phyloP scores from a whole-genome alignment of 64 coral and sea anemone genomes.

The Actinia tenebrosa region DNA sequence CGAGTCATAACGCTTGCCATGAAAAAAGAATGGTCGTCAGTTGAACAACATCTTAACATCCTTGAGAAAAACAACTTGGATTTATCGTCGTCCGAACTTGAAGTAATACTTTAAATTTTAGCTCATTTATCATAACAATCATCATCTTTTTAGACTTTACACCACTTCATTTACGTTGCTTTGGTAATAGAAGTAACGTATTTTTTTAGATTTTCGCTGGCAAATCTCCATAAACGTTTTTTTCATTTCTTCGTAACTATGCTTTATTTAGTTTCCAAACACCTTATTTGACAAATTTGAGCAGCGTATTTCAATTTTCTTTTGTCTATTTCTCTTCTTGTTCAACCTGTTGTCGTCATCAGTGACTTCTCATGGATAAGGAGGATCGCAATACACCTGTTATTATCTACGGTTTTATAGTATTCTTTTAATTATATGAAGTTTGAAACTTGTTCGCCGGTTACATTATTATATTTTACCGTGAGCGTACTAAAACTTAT shows the following conservation, averaged over 20 bases:
- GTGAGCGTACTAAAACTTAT: too few relatives aligned
- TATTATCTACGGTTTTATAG: not conserved
- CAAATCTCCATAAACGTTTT: not conserved
- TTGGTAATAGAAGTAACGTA: not conserved
- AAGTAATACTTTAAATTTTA: conserved; percentile 23
- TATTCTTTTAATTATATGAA: not conserved
- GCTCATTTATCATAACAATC: conserved; percentile 4
- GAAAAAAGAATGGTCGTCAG: conserved; percentile 75
- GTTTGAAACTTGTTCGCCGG: not conserved
- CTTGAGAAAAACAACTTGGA: conserved; percentile 89
- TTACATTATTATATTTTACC: too few relatives aligned
- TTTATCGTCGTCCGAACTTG: conserved; percentile 44
- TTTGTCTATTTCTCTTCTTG: not conserved
- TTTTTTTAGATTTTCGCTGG: not conserved
- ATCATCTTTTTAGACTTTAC: not conserved
- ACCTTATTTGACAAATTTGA: not conserved
- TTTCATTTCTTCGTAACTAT: not conserved
- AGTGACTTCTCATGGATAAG: not conserved
- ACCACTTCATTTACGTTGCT: not conserved
- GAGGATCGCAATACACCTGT: not conserved
- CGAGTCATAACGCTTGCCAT: conserved; percentile 60
- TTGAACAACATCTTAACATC: conserved; percentile 76
- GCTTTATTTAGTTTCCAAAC: not conserved
- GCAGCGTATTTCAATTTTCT: not conserved
- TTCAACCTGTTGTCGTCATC: not conserved